A percentile compares a stretch with the other conserved stretches of the same genome.
phyloP scores from a whole-genome alignment of 2,797 vertebrate genomes.

The Hephaestus fuliginosus region DNA sequence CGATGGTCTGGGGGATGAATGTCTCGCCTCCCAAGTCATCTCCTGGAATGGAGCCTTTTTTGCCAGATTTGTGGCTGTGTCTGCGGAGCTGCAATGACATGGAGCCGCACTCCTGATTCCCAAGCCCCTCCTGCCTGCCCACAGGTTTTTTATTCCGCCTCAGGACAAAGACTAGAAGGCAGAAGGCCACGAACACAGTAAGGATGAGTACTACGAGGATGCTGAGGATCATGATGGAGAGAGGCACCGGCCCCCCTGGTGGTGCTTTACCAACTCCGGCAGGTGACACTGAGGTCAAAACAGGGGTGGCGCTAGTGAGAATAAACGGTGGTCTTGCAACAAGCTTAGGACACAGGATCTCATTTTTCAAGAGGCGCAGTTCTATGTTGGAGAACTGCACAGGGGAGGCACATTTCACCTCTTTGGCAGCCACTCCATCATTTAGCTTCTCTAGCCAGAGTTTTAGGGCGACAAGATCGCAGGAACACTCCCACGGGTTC shows the following conservation, averaged over 20 bases:
- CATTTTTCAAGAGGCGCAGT: conserved; percentile 94
- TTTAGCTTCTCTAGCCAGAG: conserved; percentile 97
- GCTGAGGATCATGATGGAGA: conserved; percentile 98
- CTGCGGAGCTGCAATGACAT: conserved; percentile 95
- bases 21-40: conserved; percentile 93
- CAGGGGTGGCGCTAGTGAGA: conserved; percentile 89
- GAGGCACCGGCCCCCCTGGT: conserved; percentile 94
- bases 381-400: conserved; percentile 97
- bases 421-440: conserved; percentile 94
- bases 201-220: conserved; percentile 98
- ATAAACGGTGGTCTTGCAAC: conserved; percentile 90
- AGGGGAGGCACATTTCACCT: conserved; percentile 95
- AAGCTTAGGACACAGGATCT: conserved; percentile 96
- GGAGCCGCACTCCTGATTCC: conserved; percentile 92
- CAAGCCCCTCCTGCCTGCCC: conserved; percentile 93
- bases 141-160: conserved; percentile 95
- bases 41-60: conserved; percentile 84
- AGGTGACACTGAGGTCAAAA: conserved; percentile 89
- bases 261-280: conserved; percentile 93
- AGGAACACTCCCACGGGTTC: conserved; percentile 99
- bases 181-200: conserved; percentile 98
- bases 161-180: conserved; percentile 96
- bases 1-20: conserved; percentile 99
- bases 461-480: conserved; percentile 97
- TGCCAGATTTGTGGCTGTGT: conserved; percentile 92